Evolutionary conservation across 2,888 invertebrate species (phyloP).

Genomic region (Amiota mariae): DNA sequence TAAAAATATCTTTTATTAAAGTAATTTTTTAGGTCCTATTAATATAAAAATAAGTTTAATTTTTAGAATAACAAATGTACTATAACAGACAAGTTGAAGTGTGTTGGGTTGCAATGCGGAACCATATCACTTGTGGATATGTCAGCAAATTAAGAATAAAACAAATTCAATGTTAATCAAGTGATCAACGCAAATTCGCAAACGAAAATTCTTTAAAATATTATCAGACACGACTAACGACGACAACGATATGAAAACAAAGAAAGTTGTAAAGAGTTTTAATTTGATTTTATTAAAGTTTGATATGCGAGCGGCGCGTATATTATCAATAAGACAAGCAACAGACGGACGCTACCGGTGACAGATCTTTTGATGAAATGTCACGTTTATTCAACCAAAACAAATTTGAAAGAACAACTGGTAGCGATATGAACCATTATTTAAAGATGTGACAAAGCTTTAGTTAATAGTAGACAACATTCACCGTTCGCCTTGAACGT

Average conservation of each 20-base stretch:
- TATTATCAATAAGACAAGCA: slow-evolving; percentile 19
- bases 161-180: slow-evolving; percentile 16
- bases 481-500: slow-evolving; percentile 59
- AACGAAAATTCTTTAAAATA: background rate
- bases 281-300: too few species aligned
- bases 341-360: slow-evolving; percentile 40
- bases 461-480: slow-evolving; percentile 60
- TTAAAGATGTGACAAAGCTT: slow-evolving; percentile 62
- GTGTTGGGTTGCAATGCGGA: slow-evolving; percentile 41
- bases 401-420: slow-evolving; percentile 21
- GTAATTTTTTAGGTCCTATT: too few species aligned
- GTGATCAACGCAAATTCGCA: background rate
- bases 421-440: slow-evolving; percentile 54
- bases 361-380: slow-evolving; percentile 51
- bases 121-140: slow-evolving; percentile 33
- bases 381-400: slow-evolving; percentile 59
- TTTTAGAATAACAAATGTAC: too few species aligned
- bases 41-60: too few species aligned
- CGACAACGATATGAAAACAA: slow-evolving; percentile 47
- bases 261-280: slow-evolving; percentile 40
- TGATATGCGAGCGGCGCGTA: slow-evolving; percentile 6
- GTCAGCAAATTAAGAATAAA: slow-evolving; percentile 36
- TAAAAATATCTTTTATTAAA: too few species aligned
- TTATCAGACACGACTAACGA: slow-evolving; percentile 14
- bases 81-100: background rate